Percentiles rank a stretch among this genome's conserved stretches.
phyloP scores from a whole-genome alignment of 2,888 invertebrate species.

The Eueremaeus valkanovi region DNA sequence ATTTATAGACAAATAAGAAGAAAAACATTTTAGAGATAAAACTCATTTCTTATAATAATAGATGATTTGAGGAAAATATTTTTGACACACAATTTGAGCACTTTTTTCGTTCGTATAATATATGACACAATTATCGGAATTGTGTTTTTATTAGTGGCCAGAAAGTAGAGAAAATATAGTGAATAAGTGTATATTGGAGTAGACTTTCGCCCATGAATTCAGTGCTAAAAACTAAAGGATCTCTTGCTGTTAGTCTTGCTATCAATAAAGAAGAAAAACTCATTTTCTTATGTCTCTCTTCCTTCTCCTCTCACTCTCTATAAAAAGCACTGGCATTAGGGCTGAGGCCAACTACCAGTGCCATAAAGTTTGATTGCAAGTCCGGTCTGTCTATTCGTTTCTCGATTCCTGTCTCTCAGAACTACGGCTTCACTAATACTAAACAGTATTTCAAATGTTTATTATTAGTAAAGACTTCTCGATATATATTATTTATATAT shows the following conservation, averaged over 20 bases:
- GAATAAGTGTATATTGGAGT: not conserved
- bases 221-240: not conserved
- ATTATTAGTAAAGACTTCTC: constrained; percentile 10
- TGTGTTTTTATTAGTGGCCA: not conserved
- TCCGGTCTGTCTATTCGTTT: not conserved
- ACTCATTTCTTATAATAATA: not conserved
- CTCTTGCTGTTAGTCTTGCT: not conserved
- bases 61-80: not conserved
- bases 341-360: not conserved
- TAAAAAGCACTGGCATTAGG: not conserved
- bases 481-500: not conserved
- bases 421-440: not conserved
- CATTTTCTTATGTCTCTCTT: constrained; percentile 10
- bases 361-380: constrained; percentile 3
- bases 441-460: not conserved
- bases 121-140: constrained; percentile 14
- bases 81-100: not conserved
- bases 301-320: not conserved
- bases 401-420: not conserved
- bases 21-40: too few species aligned
- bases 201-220: not conserved
- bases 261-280: not conserved
- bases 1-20: too few species aligned
- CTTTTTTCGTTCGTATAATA: not conserved
- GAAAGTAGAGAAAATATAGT: too few species aligned